Base-by-base conservation (phyloP, 2,888 invertebrate species). In the Tridacna crocea region DNA sequence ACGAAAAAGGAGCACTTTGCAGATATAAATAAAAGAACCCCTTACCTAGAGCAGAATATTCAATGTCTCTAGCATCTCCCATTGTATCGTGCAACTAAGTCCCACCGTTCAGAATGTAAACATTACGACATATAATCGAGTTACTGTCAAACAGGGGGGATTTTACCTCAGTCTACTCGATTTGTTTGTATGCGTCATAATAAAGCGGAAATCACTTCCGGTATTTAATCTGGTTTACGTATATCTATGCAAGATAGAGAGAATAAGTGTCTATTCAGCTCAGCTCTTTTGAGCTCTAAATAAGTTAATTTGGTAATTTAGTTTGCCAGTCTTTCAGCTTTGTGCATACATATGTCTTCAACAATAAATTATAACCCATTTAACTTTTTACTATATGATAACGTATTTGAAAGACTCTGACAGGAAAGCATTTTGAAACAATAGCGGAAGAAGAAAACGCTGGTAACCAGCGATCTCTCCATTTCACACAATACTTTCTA, bases 161-260 rank as follows among this genome's bases (percentile, higher is more conserved):
- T 22, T 70, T 70, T 51, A 70, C 70, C 70, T 48, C 0, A 68
- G 0, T 70, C 3, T 17, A 24, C 24, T 61, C 4, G 61, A 61
- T 61, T 61, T 22, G 61, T 13, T n/a, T 11, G 19, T 61, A 47
- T 70, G 70, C 15, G 70, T 51, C 70, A 51, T 26, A 51, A 8
- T 36, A 36, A 11, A 51, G 22, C 70, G 68, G 68, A 70, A 51
- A 70, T 51, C 51, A 51, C 70, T 70, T 70, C 70, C 70, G 70
- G 17, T n/a, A 70, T 70, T 70, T 51, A 70, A 51, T 70, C 17
- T 27, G 63, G 27, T 27, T 63, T 27, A 36, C 8, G 36, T 36
- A 36, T 36, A 36, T 36, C 36, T 36, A 36, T 36, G 36, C 2
- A 8, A 36, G 36, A 36, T 36, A 36, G 36, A 36, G 8, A 36